Percentiles rank a stretch among this genome's conserved stretches.
Conservation (phyloP, 2,888 invertebrate species). For the Polylopha cassiicola region DNA sequence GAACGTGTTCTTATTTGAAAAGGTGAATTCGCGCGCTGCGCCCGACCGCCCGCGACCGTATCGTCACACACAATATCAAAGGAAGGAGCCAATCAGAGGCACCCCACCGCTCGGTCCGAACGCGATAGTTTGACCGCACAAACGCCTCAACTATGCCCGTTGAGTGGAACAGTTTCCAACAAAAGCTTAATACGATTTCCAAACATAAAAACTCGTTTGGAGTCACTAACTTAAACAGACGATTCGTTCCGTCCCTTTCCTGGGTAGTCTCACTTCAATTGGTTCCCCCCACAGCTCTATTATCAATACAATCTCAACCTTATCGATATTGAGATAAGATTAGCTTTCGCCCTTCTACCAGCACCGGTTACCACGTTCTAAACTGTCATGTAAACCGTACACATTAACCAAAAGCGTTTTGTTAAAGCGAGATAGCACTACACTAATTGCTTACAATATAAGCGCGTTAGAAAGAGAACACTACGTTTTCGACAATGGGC, state of each 20-base stretch:
- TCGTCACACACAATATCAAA: conserved; percentile 63
- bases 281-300: conserved; percentile 50
- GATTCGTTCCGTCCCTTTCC: conserved; percentile 64
- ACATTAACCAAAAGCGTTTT: conserved; percentile 51
- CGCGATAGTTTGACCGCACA: conserved; percentile 73
- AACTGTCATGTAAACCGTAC: conserved; percentile 50
- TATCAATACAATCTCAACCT: conserved; percentile 30
- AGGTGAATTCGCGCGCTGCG: conserved; percentile 46
- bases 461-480: conserved; percentile 38
- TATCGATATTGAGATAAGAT: fast-evolving
- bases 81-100: conserved; percentile 65
- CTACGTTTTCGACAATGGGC: conserved; percentile 48
- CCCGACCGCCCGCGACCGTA: conserved; percentile 63
- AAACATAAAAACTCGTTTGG: conserved; percentile 77
- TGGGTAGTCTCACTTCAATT: conserved; percentile 61
- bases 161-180: conserved; percentile 76
- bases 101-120: conserved; percentile 63
- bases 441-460: conserved; percentile 12
- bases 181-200: conserved; percentile 78
- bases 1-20: conserved; percentile 41
- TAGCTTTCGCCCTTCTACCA: conserved; percentile 30
- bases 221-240: conserved; percentile 73
- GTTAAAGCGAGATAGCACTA: conserved; percentile 48
- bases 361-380: conserved; percentile 50
- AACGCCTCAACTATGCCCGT: conserved; percentile 73